Evolutionary conservation across 2,888 invertebrate genomes (phyloP), one percentile per base, ranked within the genome.

Genomic region (Allygus modestus): DNA sequence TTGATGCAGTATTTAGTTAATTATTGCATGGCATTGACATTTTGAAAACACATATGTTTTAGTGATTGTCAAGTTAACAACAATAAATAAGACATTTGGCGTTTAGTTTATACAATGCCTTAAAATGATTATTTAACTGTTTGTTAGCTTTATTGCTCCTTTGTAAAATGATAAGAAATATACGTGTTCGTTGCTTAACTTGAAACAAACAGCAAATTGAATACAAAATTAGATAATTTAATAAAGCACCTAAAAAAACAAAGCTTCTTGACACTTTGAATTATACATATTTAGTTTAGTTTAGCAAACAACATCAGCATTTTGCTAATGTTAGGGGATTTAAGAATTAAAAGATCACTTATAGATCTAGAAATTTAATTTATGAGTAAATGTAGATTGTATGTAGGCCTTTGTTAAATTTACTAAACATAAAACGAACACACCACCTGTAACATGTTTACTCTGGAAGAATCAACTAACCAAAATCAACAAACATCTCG

Each of bases 41-140:
- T 71, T 71, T 41, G 41, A 17, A 37, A 71, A 41, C 33, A 37
- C 31, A 41, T 2, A n/a, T 41, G 5, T 71, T 71, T 33, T 17
- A n/a, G 41, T 71, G 71, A 71, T 71, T 71, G 71, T 71, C 71
- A 71, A 71, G 71, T 23, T 71, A 71, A 71, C 41, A 71, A 33
- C n/a, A 31, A 69, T 26, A 23, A 9, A 12, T 46, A 1, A 58
- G 65, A 15, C 17, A 12, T 46, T 46, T 46, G 12, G 12, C 46
- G 17, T 7, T 15, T 7, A 11, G 23, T 54, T 11, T 15, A 61
- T 7, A 61, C 26, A 61, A 61, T 54, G 54, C 54, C 69, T 15
- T 69, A 1, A 11, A 58, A 58, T 15, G 1, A 65, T 2, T 28
- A 65, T 65, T 23, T 23, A 46, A 46, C 20, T 58, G 58, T 58